phyloP scores from a whole-genome alignment of 2,888 invertebrate genomes.

The Eutolmus rufibarbis region DNA sequence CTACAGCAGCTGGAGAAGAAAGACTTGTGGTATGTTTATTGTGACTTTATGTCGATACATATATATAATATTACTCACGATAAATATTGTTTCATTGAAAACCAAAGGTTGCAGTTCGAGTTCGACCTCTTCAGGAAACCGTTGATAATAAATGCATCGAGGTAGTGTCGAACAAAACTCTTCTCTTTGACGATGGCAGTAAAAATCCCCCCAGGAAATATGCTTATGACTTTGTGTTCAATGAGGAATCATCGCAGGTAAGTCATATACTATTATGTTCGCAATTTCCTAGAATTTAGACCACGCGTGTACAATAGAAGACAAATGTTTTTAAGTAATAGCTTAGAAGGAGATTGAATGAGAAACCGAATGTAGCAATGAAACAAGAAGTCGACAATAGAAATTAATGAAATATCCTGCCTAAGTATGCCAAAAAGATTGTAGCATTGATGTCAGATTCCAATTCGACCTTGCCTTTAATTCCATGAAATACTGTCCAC shows the following conservation, averaged over 20 bases:
- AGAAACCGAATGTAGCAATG: not conserved
- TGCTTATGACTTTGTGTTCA: slow-evolving; percentile 88
- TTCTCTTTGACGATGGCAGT: slow-evolving; percentile 63
- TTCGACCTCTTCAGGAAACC: slow-evolving; percentile 84
- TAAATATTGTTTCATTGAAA: not conserved
- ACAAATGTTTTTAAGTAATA: not conserved
- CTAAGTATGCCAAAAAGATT: not conserved
- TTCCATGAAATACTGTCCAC: not conserved
- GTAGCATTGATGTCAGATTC: not conserved
- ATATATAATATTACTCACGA: not conserved
- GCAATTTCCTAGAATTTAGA: not conserved
- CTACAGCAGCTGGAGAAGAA: slow-evolving; percentile 57
- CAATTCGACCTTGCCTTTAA: not conserved
- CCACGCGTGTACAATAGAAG: not conserved
- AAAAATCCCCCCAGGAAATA: slow-evolving; percentile 81
- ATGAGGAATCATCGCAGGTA: slow-evolving; percentile 85
- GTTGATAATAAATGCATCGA: slow-evolving; percentile 65
- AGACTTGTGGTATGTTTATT: slow-evolving; percentile 57
- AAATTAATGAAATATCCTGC: not conserved
- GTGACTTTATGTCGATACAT: not conserved
- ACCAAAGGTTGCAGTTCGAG: slow-evolving; percentile 82
- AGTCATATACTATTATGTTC: not conserved
- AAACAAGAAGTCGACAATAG: not conserved
- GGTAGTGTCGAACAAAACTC: slow-evolving; percentile 60
- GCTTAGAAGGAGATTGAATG: not conserved